Evolutionary conservation across 2,113 vertebrate genomes (phyloP).

Genomic region (Typhlomys cinereus): DNA sequence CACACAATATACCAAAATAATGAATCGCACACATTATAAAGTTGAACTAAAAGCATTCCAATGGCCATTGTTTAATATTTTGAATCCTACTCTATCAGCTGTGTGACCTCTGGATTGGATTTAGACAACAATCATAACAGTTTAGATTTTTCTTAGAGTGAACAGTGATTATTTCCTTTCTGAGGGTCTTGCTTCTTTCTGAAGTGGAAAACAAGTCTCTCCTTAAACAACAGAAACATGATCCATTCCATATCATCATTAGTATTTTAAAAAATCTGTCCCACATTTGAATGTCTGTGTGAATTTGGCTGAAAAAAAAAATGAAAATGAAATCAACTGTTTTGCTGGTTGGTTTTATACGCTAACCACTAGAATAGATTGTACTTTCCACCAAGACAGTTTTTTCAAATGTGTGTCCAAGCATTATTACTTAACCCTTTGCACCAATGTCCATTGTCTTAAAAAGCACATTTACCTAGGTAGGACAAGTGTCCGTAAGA

Average conservation of each 20-base stretch:
- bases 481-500: not conserved
- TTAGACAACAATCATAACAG: not conserved
- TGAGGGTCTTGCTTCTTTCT: not conserved
- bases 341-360: not conserved
- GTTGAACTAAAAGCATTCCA: constrained; percentile 1
- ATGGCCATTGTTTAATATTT: constrained; percentile 13
- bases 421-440: not conserved
- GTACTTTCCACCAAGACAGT: not conserved
- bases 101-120: not conserved
- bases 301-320: constrained; percentile 24
- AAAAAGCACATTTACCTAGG: not conserved
- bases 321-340: not conserved
- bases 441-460: not conserved
- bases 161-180: not conserved
- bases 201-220: not conserved
- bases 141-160: not conserved
- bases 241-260: constrained; percentile 2
- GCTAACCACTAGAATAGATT: not conserved
- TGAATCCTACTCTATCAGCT: constrained; percentile 6
- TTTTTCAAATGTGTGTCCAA: not conserved
- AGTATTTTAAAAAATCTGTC: not conserved
- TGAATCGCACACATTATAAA: not conserved
- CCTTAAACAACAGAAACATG: not conserved
- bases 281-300: not conserved
- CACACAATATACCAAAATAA: not conserved